phyloP scores from a whole-genome alignment of 2,888 invertebrate species.

The Atethmia centrago region DNA sequence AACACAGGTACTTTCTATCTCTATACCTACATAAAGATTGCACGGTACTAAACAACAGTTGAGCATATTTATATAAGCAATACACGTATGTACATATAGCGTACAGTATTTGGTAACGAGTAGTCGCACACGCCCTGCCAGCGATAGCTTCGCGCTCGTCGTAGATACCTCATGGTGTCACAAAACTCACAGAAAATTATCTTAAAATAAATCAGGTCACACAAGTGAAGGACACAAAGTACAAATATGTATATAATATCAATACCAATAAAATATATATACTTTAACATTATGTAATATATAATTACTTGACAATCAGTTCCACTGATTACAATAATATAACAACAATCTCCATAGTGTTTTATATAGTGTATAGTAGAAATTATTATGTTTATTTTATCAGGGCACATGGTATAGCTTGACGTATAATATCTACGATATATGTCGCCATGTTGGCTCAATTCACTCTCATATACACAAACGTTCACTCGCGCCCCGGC shows the following conservation, averaged over 20 bases:
- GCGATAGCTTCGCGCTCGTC: slow-evolving; percentile 56
- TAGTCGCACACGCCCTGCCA: slow-evolving; percentile 68
- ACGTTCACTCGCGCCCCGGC: slow-evolving; percentile 60
- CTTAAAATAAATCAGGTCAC: slow-evolving; percentile 91
- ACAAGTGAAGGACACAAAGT: slow-evolving; percentile 86
- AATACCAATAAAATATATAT: slow-evolving; percentile 75
- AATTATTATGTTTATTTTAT: slow-evolving; percentile 70
- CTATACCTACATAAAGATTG: slow-evolving; percentile 80
- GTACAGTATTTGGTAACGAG: slow-evolving; percentile 81
- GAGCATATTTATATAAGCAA: slow-evolving; percentile 76
- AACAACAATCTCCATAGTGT: slow-evolving; percentile 64
- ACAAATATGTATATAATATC: slow-evolving; percentile 76
- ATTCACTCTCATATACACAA: slow-evolving; percentile 68
- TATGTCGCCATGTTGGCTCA: slow-evolving; percentile 71
- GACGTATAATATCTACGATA: slow-evolving; percentile 80
- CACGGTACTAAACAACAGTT: slow-evolving; percentile 77
- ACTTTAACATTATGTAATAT: slow-evolving; percentile 70
- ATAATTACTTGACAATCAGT: slow-evolving; percentile 76
- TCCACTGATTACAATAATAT: slow-evolving; percentile 75
- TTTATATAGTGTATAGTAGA: slow-evolving; percentile 62
- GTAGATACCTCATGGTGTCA: slow-evolving; percentile 77
- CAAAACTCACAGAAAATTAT: slow-evolving; percentile 81
- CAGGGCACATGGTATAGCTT: slow-evolving; percentile 77
- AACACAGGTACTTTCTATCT: slow-evolving; percentile 78
- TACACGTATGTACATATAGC: slow-evolving; percentile 77